phyloP scores from a whole-genome alignment of 2,888 invertebrate species.

The Dimorphilus gyrociliatus region DNA sequence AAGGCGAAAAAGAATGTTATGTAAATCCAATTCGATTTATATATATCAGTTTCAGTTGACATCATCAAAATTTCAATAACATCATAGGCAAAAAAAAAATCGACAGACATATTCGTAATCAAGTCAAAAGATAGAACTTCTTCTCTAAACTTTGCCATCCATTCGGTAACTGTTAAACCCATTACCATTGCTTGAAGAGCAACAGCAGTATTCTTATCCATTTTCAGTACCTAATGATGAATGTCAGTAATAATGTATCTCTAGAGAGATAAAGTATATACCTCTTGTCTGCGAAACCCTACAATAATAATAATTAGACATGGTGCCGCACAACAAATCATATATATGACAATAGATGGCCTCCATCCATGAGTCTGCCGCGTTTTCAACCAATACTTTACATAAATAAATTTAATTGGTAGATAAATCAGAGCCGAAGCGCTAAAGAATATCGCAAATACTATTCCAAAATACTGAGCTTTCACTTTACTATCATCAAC shows the following conservation, averaged over 20 bases:
- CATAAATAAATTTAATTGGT: no score
- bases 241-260: no score
- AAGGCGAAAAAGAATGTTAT: slow-evolving; percentile 8
- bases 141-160: slow-evolving; percentile 11
- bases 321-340: slow-evolving; percentile 7
- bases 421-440: no score
- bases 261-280: no score
- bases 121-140: slow-evolving; percentile 11
- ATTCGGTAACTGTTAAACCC: slow-evolving; percentile 12
- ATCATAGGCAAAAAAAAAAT: slow-evolving; percentile 13
- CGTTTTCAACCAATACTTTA: no score
- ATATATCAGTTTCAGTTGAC: slow-evolving; percentile 5
- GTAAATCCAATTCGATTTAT: slow-evolving; percentile 8
- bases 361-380: no score
- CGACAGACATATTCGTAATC: slow-evolving; percentile 9
- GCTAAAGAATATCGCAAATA: no score
- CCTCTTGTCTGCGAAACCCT: no score
- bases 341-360: slow-evolving; percentile 9
- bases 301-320: slow-evolving; percentile 6
- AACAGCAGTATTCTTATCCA: slow-evolving; percentile 1
- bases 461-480: no score
- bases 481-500: no score
- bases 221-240: no score
- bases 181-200: slow-evolving; percentile 5
- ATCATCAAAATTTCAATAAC: slow-evolving; percentile 10